Evolutionary conservation across 37 sponge, comb jelly and placozoan genomes (phyloP).

Genomic region (Tethya wilhelma): DNA sequence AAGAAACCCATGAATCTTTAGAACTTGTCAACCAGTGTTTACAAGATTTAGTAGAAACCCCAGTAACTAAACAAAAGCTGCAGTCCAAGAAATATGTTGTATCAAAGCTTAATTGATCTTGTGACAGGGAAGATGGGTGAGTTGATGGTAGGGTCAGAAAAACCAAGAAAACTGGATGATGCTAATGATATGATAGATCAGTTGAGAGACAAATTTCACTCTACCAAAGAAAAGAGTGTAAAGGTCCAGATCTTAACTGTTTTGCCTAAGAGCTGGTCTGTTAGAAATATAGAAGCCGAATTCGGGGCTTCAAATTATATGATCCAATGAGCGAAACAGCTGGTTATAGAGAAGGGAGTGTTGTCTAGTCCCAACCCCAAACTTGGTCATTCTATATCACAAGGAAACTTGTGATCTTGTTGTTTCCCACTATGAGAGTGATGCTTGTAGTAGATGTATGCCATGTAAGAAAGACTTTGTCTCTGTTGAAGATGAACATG

Average conservation of each 20-base stretch:
- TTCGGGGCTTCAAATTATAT: neutral
- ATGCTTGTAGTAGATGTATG: conserved; percentile 31
- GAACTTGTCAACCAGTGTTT: neutral
- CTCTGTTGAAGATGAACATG: neutral
- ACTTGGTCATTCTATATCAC: conserved; percentile 6
- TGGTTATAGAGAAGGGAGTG: neutral
- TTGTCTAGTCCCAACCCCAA: neutral
- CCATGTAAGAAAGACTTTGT: conserved; percentile 11
- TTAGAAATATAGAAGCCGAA: neutral
- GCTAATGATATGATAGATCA: neutral
- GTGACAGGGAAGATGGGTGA: neutral
- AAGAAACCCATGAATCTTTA: neutral
- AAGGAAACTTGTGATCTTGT: conserved; percentile 16
- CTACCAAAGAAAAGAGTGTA: neutral
- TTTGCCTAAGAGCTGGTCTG: neutral
- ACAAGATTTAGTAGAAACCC: neutral
- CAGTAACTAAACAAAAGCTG: conserved; percentile 3
- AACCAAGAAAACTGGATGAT: neutral
- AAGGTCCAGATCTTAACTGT: neutral
- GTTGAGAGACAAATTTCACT: neutral
- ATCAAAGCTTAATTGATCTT: neutral
- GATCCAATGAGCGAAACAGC: neutral
- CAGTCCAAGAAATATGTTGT: neutral
- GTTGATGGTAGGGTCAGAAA: neutral
- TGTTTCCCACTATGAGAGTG: conserved; percentile 7